A percentile compares a stretch with the other conserved stretches of the same genome.
Evolutionary conservation across 2,888 invertebrate genomes (phyloP).

Genomic region (Cancer borealis): DNA sequence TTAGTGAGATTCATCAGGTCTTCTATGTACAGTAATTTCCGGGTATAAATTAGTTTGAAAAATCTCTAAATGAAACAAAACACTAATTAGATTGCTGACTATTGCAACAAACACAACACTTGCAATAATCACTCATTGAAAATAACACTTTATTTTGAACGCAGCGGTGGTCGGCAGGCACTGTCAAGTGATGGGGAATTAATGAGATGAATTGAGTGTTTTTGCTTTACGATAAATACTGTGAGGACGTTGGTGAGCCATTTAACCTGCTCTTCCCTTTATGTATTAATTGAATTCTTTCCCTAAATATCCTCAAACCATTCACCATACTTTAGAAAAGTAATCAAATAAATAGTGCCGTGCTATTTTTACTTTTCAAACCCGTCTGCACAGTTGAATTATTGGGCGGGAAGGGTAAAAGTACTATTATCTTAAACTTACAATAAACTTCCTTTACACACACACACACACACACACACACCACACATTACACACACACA

Average conservation of each 20-base stretch:
- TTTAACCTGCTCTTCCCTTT: neutral
- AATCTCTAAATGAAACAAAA: conserved; percentile 35
- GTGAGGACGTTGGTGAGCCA: conserved; percentile 22
- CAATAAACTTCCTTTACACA: no score
- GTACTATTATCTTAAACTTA: no score
- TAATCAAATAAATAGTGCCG: no score
- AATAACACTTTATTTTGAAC: neutral
- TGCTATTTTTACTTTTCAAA: no score
- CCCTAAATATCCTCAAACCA: neutral
- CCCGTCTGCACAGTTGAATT: no score
- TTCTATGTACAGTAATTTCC: conserved; percentile 12
- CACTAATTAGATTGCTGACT: conserved; percentile 17
- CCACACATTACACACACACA: no score
- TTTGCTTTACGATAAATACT: neutral
- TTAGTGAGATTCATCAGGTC: neutral
- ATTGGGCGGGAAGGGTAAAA: no score
- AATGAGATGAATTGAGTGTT: conserved; percentile 3
- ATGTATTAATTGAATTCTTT: neutral
- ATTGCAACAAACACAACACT: conserved; percentile 19
- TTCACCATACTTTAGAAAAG: neutral
- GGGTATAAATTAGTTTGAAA: neutral
- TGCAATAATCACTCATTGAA: conserved; percentile 33
- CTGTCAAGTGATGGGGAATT: conserved; percentile 15
- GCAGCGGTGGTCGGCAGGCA: neutral
- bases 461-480: no score